A percentile compares a stretch with the other conserved stretches of the same genome.
Evolutionary conservation across 2,888 invertebrate genomes (phyloP).

Genomic region (Pemphredon lugubris): DNA sequence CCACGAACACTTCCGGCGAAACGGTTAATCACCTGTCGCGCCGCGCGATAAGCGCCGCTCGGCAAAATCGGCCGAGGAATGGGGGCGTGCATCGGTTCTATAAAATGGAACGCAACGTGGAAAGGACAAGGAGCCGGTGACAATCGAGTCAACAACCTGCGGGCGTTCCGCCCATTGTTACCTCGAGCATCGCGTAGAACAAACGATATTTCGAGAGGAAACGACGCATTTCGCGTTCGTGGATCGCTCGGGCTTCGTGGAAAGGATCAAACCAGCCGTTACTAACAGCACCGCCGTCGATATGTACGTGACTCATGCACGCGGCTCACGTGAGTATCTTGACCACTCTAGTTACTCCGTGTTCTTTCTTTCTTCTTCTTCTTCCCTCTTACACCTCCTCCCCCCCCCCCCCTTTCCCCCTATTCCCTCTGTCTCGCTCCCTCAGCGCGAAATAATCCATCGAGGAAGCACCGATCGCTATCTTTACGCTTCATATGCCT

Average conservation of each 20-base stretch:
- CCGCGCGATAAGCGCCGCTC: not conserved
- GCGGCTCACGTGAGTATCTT: slow-evolving; percentile 27
- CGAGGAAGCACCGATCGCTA: slow-evolving; percentile 70
- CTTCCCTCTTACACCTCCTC: too few relatives aligned
- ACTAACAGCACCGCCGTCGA: slow-evolving; percentile 52
- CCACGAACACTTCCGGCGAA: not conserved
- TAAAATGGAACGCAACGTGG: not conserved
- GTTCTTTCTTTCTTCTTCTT: slow-evolving; percentile 13
- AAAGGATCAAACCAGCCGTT: slow-evolving; percentile 65
- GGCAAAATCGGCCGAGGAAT: slow-evolving; percentile 1
- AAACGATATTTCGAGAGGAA: slow-evolving; percentile 69
- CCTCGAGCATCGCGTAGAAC: slow-evolving; percentile 55
- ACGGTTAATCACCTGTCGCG: not conserved
- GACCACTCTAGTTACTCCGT: slow-evolving; percentile 28
- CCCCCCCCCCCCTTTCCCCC: too few relatives aligned
- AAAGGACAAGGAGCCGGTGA: slow-evolving; percentile 56
- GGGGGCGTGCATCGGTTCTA: slow-evolving; percentile 4
- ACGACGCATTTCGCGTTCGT: slow-evolving; percentile 63
- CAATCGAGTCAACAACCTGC: slow-evolving; percentile 74
- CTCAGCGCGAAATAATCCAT: slow-evolving; percentile 30
- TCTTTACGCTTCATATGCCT: slow-evolving; percentile 76
- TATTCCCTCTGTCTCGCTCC: slow-evolving; percentile 18
- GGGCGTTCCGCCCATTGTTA: slow-evolving; percentile 71
- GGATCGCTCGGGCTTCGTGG: slow-evolving; percentile 65
- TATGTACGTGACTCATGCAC: slow-evolving; percentile 32